A percentile compares a stretch with the other conserved stretches of the same genome.
These are phyloP conservation scores for Zelleria hepariella DNA, from an alignment of 2,888 invertebrate species.

Conservation along the genomic window DNA sequence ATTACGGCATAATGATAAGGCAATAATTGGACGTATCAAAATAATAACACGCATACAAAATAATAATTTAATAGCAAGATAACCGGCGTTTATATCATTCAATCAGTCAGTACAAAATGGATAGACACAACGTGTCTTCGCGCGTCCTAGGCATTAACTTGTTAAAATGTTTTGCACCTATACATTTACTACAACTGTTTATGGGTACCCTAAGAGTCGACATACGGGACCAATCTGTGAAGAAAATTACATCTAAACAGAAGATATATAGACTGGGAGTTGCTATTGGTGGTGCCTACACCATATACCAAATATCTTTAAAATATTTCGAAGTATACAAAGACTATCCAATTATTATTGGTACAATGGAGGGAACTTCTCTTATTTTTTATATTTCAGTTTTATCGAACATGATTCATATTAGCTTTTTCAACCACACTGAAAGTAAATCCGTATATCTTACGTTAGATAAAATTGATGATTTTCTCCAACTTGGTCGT, in stretches of 20 bases:
- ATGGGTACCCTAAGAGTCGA: not conserved
- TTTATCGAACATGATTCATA: not conserved
- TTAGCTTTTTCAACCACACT: not conserved
- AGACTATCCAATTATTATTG: not conserved
- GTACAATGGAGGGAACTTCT: not conserved
- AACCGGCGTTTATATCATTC: too few relatives aligned
- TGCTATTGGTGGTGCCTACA: not conserved
- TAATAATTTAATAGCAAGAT: too few relatives aligned
- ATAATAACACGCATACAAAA: too few relatives aligned
- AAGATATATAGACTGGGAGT: not conserved
- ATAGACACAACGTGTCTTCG: too few relatives aligned
- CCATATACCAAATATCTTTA: not conserved
- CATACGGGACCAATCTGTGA: not conserved
- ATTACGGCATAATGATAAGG: too few relatives aligned
- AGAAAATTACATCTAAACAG: not conserved
- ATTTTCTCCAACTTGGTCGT: not conserved
- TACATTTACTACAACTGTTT: not conserved
- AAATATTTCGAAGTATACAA: not conserved
- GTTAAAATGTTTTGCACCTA: not conserved
- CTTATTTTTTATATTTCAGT: not conserved
- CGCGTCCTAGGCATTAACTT: too few relatives aligned
- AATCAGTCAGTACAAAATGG: too few relatives aligned
- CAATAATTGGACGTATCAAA: too few relatives aligned
- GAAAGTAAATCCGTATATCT: not conserved
- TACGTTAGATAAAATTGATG: not conserved